Conservation (phyloP, 2,888 invertebrate genomes). For the Gasteruption jaculator region DNA sequence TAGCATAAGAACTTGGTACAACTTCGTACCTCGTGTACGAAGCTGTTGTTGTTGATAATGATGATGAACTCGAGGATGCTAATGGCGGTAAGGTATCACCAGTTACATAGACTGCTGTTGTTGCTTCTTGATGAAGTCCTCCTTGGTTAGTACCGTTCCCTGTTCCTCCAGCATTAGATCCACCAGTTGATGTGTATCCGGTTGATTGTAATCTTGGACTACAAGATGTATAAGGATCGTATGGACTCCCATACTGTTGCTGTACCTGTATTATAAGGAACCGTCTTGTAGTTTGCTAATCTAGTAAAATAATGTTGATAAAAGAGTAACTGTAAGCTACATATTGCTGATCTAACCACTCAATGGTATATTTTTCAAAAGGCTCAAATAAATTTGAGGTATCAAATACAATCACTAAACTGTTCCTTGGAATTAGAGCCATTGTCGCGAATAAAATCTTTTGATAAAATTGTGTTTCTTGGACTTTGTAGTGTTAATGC, state of each 20-base stretch:
- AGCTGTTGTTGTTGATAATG: constrained; percentile 53
- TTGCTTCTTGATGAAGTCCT: constrained; percentile 45
- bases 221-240: constrained; percentile 47
- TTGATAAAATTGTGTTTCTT: too few species aligned
- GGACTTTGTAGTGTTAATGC: too few species aligned
- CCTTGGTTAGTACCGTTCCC: constrained; percentile 30
- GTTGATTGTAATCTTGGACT: constrained; percentile 46
- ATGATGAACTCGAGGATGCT: constrained; percentile 61
- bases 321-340: too few species aligned
- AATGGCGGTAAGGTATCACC: constrained; percentile 51
- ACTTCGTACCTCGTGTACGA: constrained; percentile 50
- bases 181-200: constrained; percentile 42
- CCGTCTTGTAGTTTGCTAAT: too few species aligned
- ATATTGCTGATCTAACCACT: too few species aligned
- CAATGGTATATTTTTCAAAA: too few species aligned
- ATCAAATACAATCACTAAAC: too few species aligned
- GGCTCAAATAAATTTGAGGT: too few species aligned
- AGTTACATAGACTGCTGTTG: constrained; percentile 60
- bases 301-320: too few species aligned
- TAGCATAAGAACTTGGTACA: constrained; percentile 47
- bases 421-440: too few species aligned
- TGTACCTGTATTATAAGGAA: too few species aligned
- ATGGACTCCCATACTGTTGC: constrained; percentile 46
- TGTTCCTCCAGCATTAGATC: constrained; percentile 30
- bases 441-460: too few species aligned